phyloP scores from a whole-genome alignment of 2,888 invertebrate genomes.

The Xylota segnis region DNA sequence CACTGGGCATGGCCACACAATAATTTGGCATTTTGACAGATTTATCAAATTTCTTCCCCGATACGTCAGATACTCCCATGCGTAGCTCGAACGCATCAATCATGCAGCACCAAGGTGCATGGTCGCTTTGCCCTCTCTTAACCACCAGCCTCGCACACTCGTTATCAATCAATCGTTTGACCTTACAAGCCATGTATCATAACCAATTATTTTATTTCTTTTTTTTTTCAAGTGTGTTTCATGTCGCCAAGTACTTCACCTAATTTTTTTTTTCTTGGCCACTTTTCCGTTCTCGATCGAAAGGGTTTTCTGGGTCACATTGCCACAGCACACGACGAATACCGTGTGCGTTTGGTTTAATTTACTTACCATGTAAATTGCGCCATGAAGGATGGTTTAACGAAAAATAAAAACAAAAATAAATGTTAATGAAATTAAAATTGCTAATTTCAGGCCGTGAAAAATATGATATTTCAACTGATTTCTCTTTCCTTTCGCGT shows the following conservation, averaged over 20 bases:
- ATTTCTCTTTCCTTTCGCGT: conserved; percentile 58
- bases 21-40: background rate
- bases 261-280: conserved; percentile 38
- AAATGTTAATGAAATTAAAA: conserved; percentile 49
- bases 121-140: background rate
- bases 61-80: background rate
- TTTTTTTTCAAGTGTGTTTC: conserved; percentile 35
- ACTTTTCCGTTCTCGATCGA: conserved; percentile 13
- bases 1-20: background rate
- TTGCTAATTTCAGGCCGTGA: conserved; percentile 45
- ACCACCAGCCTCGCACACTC: conserved; percentile 13
- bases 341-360: conserved; percentile 18
- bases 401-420: conserved; percentile 47
- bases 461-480: conserved; percentile 64
- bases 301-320: conserved; percentile 48
- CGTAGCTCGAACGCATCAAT: conserved; percentile 19
- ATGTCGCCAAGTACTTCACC: conserved; percentile 53
- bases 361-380: conserved; percentile 71
- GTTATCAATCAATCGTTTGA: conserved; percentile 72
- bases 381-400: conserved; percentile 59
- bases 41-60: background rate
- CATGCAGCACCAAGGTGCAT: background rate
- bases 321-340: no score
- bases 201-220: conserved; percentile 64
- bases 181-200: conserved; percentile 50